These are phyloP conservation scores for Lepidocyrtinus sp. DNA, from an alignment of 2,888 invertebrate species.

Conservation along the genomic window DNA sequence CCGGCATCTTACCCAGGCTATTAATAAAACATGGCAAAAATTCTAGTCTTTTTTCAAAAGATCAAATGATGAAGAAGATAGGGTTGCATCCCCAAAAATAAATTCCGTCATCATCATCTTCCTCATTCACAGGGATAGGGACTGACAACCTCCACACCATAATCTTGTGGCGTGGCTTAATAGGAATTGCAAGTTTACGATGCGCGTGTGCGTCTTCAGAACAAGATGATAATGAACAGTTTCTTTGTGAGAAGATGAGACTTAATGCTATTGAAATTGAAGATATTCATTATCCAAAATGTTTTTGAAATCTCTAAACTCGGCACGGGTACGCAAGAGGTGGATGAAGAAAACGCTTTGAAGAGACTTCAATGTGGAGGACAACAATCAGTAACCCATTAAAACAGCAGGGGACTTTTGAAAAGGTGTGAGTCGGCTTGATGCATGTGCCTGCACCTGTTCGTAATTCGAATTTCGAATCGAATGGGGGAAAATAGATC, in stretches of 20 bases:
- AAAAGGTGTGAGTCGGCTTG: no score
- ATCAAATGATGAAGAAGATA: neutral
- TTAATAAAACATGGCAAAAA: neutral
- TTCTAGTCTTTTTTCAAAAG: neutral
- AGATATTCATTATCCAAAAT: neutral
- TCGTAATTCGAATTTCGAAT: no score
- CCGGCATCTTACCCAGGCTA: neutral
- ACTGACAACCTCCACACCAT: no score
- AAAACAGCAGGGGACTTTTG: conserved; percentile 6
- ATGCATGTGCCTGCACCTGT: no score
- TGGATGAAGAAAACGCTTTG: neutral
- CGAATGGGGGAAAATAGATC: no score
- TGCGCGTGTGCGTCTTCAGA: neutral
- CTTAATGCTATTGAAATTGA: neutral
- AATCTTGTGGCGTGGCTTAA: no score
- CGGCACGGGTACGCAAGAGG: neutral
- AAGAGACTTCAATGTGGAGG: neutral
- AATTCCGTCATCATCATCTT: no score
- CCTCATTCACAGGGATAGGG: no score
- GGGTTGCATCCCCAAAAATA: no score
- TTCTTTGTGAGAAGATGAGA: neutral
- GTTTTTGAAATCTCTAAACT: neutral
- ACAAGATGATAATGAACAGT: no score
- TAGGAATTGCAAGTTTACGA: no score
- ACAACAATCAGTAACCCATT: conserved; percentile 22